Base-by-base conservation (phyloP, 2,797 vertebrate species). In the Acanthiza pusilla region DNA sequence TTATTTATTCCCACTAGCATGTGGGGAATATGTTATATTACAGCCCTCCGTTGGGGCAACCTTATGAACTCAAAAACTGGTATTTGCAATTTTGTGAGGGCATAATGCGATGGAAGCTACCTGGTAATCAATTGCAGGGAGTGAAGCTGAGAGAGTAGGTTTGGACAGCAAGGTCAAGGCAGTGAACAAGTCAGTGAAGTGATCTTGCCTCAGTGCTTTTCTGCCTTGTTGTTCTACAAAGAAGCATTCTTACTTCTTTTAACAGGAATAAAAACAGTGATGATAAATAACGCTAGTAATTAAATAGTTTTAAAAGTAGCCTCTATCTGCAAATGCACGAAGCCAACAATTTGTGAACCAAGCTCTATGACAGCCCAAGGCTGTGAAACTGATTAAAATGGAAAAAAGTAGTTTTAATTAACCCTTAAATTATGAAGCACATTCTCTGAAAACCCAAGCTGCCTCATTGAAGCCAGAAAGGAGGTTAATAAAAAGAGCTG, bases 361-460 rank as follows among this genome's bases (percentile, higher is more conserved):
- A 90, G 67, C 57, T 85, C 65, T 89, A 6, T 87, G 91, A 91
- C 43, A 85, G 80, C 74, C 78, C 42, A 91, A 93, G 92, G 94
- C 91, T 90, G 75, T 93, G 80, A 96, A 96, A 89, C 87, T 68
- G 89, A 85, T 94, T 91, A 84, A 96, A 93, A 91, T 73, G 60
- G 73, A 63, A 91, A 85, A 81, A 90, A 86, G 55, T 55, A 72
- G 53, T 77, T 91, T 43, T 93, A 96, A 91, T 92, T 87, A 91
- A 93, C 65, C 65, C 84, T 92, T 95, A 78, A 88, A 67, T 91
- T 57, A 79, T 68, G 45, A 89, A 94, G 29, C 30, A 34, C 73
- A 27, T 96, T 93, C 53, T 81, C 60, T 79, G 62, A 84, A 92
- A 97, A 79, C 48, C 42, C 60, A 71, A n/a, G 60, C 47, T 67